Percentiles rank a stretch among this genome's conserved stretches.
These are phyloP conservation scores for Solea solea DNA, from an alignment of 2,113 vertebrate genomes.

Conservation along the genomic window DNA sequence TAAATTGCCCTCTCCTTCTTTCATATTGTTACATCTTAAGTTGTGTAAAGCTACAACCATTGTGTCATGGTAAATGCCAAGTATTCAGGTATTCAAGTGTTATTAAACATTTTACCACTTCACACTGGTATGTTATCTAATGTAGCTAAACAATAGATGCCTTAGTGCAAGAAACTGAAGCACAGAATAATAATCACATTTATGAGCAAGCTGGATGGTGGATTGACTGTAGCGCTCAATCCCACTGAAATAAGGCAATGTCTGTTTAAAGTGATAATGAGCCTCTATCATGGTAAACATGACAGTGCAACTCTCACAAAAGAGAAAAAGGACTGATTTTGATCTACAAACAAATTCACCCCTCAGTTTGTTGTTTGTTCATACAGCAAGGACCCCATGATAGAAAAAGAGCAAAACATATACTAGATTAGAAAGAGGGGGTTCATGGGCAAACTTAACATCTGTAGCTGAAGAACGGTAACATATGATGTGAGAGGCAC, in stretches of 20 bases:
- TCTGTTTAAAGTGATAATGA: constrained; percentile 27
- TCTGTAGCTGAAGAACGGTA: neutral
- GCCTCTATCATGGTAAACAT: neutral
- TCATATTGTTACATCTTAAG: too few relatives aligned
- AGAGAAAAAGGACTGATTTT: constrained; percentile 9
- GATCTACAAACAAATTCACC: constrained; percentile 1
- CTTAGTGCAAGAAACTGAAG: too few relatives aligned
- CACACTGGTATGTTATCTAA: too few relatives aligned
- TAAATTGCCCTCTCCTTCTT: too few relatives aligned
- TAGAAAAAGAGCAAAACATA: neutral
- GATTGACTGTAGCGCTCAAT: neutral
- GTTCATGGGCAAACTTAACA: neutral
- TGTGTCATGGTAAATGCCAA: too few relatives aligned
- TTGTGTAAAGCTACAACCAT: too few relatives aligned
- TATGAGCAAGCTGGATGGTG: too few relatives aligned
- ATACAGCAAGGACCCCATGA: neutral
- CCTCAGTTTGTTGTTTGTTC: constrained; percentile 7
- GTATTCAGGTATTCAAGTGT: too few relatives aligned
- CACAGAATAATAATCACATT: too few relatives aligned
- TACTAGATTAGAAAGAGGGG: neutral
- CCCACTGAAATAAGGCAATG: neutral
- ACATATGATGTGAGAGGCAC: neutral
- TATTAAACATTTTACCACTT: too few relatives aligned
- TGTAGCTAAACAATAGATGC: too few relatives aligned
- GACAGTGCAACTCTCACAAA: neutral